Conservation (phyloP, 2,797 vertebrate species). For the Neosilurus hyrtlii region DNA sequence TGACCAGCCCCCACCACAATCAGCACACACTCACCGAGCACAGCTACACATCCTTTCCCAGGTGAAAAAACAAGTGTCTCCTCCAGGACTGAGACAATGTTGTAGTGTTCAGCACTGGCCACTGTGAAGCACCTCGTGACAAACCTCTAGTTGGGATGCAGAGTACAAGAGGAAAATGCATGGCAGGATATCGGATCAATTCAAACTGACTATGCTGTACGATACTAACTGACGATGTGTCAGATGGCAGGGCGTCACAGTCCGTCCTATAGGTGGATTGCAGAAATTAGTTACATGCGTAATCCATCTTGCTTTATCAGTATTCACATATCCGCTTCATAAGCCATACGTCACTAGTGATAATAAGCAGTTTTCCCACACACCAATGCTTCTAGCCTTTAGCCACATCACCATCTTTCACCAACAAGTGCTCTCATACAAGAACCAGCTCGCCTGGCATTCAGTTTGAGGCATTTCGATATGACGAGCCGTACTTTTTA, state of each 20-base stretch:
- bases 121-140: conserved; percentile 31
- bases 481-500: neutral
- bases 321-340: neutral
- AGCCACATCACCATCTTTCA: neutral
- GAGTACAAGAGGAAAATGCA: conserved; percentile 45
- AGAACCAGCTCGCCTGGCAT: neutral
- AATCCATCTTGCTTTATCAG: neutral
- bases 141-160: conserved; percentile 44
- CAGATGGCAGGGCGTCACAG: conserved; percentile 47
- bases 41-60: conserved; percentile 22
- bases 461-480: neutral
- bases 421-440: neutral
- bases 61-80: conserved; percentile 21
- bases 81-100: conserved; percentile 4
- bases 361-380: neutral
- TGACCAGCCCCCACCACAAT: conserved; percentile 14
- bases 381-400: neutral
- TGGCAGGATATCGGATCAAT: conserved; percentile 29
- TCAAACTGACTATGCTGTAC: conserved; percentile 34
- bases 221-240: neutral
- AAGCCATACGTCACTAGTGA: neutral
- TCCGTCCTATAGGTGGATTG: conserved; percentile 23
- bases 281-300: conserved; percentile 18
- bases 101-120: conserved; percentile 29
- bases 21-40: conserved; percentile 23